These are phyloP conservation scores for Clitarchus hookeri DNA, from an alignment of 2,888 invertebrate species.

Conservation along the genomic window DNA sequence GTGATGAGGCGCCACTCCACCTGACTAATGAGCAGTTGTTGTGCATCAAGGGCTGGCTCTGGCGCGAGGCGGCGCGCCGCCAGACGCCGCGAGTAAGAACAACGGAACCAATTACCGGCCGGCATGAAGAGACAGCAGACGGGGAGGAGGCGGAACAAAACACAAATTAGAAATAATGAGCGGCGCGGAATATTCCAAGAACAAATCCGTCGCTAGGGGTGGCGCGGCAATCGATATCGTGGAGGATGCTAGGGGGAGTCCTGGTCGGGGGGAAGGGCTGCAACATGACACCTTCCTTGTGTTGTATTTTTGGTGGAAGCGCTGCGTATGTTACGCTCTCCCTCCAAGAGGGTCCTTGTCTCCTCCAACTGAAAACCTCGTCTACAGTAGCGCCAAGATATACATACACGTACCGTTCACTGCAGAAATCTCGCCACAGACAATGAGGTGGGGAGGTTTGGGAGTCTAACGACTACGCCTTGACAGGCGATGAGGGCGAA, in stretches of 20 bases:
- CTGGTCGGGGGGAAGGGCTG: neutral
- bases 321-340: neutral
- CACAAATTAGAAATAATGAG: conserved; percentile 14
- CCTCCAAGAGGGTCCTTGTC: neutral
- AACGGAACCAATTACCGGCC: neutral
- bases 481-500: too few species aligned
- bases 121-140: neutral
- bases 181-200: neutral
- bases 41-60: neutral
- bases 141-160: neutral
- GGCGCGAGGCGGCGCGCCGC: neutral
- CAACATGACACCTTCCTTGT: neutral
- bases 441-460: too few species aligned
- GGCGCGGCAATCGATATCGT: neutral
- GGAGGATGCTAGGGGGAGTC: neutral
- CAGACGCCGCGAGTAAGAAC: neutral
- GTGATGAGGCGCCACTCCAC: conserved; percentile 6
- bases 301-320: neutral
- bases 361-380: neutral
- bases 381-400: too few species aligned
- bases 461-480: too few species aligned
- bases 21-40: conserved; percentile 14
- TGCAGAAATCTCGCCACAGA: too few species aligned
- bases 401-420: too few species aligned
- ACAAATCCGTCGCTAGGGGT: conserved; percentile 8